Evolutionary conservation across 2,797 vertebrate species (phyloP), one percentile per base, ranked within the genome.

Genomic region (Spondyliosoma cantharus): DNA sequence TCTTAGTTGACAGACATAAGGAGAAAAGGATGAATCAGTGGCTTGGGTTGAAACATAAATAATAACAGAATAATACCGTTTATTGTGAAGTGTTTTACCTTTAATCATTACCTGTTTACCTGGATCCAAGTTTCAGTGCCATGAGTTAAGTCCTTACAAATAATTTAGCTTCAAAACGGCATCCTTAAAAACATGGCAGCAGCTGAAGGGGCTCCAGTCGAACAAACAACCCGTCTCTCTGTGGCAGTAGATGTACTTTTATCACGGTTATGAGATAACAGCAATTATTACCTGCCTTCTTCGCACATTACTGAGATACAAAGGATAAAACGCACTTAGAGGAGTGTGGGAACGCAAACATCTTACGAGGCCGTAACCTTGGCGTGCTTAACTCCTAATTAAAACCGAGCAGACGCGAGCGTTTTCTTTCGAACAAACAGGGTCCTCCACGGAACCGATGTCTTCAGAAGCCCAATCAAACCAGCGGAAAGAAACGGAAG

Each of bases 341-440:
- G 29, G 63, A 64, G 50, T 68, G 83, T 90, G 86, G 78, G 86
- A 91, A 88, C 72, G 65, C 52, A 16, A 73, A 52, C 64, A 43
- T 77, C 85, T 61, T 75, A 81, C 3, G 37, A 70, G 83, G 78
- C 78, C 57, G 67, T 81, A 87, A 92, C 88, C 89, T 91, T 87
- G 85, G 90, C 87, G 81, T 42, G 25, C 50, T 66, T 63, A 11
- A 42, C 60, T 60, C 69, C 86, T 87, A 90, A 93, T 93, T 93
- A 90, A 90, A 89, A 74, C 60, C 8, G 46, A 81, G 71, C 88
- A 83, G 54, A 57, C 16, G 14, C 16, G 14, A 63, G 81, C 37
- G 69, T 81, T 84, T 80, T 84, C 32, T 16, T 37, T 80, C 80
- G 65, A 87, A 59, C 79, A 91, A 89, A 90, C 65, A 17, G 29